These are phyloP conservation scores for Ammospiza nelsoni DNA, from an alignment of 2,113 vertebrate genomes.

Conservation along the genomic window DNA sequence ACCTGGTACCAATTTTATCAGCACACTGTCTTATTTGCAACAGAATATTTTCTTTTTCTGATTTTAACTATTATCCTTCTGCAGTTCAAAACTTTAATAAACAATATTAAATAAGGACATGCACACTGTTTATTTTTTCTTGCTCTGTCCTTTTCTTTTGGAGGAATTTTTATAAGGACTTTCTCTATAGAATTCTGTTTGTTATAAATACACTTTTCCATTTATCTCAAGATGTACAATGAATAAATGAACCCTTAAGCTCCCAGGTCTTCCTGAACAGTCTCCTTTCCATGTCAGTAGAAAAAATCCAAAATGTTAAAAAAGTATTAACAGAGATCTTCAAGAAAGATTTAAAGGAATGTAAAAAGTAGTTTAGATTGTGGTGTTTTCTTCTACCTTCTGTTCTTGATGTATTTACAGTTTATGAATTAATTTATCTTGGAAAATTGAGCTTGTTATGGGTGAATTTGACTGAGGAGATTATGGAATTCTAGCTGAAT, in stretches of 20 bases:
- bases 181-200: not conserved
- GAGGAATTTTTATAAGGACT: not conserved
- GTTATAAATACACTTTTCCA: not conserved
- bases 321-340: not conserved
- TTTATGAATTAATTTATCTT: not conserved
- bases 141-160: not conserved
- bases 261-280: not conserved
- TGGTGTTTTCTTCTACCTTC: not conserved
- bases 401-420: not conserved
- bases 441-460: not conserved
- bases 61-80: not conserved
- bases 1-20: not conserved
- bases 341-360: not conserved
- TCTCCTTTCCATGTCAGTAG: not conserved
- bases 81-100: not conserved
- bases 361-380: not conserved
- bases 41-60: not conserved
- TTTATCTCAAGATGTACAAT: not conserved
- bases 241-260: not conserved
- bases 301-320: not conserved
- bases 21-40: not conserved
- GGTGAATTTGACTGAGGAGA: not conserved
- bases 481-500: not conserved
- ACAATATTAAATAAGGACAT: not conserved
- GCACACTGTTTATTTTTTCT: not conserved